Conservation (phyloP, 2,888 invertebrate species). For the Troides helena region DNA sequence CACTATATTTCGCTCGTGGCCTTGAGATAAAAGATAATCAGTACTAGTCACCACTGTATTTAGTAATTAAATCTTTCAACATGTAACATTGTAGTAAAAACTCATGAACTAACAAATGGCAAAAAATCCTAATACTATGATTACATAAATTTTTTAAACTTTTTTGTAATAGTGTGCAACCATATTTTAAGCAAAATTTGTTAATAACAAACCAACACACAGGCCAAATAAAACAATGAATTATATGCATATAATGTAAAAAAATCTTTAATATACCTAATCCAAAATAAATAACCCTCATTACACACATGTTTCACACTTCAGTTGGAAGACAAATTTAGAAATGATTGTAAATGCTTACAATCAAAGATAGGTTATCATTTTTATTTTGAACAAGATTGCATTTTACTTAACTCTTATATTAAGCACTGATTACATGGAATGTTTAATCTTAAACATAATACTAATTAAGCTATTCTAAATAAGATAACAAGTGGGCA, state of each 20-base stretch:
- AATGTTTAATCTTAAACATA: background rate
- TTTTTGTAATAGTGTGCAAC: background rate
- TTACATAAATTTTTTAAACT: too few species aligned
- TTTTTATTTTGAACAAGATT: background rate
- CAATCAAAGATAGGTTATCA: too few species aligned
- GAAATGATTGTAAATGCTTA: too few species aligned
- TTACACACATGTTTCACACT: too few species aligned
- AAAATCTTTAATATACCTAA: background rate
- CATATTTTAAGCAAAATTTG: background rate
- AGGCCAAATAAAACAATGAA: background rate
- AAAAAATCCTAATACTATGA: too few species aligned
- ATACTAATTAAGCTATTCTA: slow-evolving; percentile 48
- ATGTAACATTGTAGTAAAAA: too few species aligned
- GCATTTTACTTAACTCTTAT: background rate
- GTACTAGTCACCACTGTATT: too few species aligned
- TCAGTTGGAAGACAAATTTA: too few species aligned
- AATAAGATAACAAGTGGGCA: slow-evolving; percentile 87
- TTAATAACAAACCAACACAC: background rate
- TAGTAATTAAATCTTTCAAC: too few species aligned
- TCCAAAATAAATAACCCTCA: background rate
- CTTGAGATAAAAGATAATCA: too few species aligned
- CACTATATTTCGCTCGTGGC: too few species aligned
- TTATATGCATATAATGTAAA: background rate
- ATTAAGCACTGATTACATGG: background rate
- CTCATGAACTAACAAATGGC: too few species aligned